Evolutionary conservation across 2,113 vertebrate genomes (phyloP).

Genomic region (Irena cyanogastra): DNA sequence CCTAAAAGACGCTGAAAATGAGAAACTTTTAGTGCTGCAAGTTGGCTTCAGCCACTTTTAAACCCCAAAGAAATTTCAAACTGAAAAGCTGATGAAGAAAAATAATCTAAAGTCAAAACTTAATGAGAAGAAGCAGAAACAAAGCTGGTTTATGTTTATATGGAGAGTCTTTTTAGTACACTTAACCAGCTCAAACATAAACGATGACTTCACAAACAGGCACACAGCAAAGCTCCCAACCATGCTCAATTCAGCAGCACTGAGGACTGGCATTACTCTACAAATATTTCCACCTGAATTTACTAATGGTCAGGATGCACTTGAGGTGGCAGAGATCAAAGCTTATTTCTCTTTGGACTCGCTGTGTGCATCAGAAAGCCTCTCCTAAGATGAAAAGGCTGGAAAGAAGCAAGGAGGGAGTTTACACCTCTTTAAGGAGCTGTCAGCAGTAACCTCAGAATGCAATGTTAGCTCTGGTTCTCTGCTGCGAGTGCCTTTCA

Average conservation of each 20-base stretch:
- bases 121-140: neutral
- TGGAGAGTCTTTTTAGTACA: neutral
- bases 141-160: neutral
- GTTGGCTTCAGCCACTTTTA: neutral
- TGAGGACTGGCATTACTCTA: neutral
- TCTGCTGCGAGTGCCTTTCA: neutral
- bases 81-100: neutral
- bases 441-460: neutral
- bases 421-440: neutral
- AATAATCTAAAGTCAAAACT: neutral
- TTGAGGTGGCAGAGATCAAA: conserved; percentile 30
- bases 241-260: neutral
- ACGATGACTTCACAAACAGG: neutral
- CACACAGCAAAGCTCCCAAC: neutral
- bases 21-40: neutral
- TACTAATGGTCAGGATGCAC: neutral
- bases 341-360: neutral
- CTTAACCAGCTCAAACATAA: neutral
- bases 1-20: neutral
- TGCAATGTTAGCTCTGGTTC: neutral
- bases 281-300: neutral
- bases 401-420: neutral
- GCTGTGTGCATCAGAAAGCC: neutral
- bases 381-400: conserved; percentile 18
- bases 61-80: neutral